Conservation (phyloP, 1,140 invertebrate genomes). For the Bombus soroeensis region DNA sequence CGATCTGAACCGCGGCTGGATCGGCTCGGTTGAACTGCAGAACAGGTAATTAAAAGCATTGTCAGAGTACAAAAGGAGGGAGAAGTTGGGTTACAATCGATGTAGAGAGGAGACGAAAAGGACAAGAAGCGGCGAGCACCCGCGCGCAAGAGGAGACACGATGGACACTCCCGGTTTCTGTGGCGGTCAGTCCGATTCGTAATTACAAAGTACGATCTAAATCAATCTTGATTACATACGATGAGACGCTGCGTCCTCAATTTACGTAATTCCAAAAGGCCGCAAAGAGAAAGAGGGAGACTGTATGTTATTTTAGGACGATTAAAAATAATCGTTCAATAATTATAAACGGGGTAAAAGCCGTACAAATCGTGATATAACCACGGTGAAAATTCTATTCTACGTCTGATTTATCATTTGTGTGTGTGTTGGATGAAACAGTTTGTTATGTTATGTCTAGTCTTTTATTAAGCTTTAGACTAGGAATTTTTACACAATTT, state of each 20-base stretch:
- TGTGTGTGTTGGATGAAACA: background rate
- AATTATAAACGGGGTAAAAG: conserved; percentile 6
- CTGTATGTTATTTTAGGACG: conserved; percentile 3
- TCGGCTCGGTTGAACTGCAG: background rate
- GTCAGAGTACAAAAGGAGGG: conserved; percentile 55
- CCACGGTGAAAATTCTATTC: background rate
- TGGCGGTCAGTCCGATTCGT: conserved; percentile 35
- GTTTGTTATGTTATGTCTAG: background rate
- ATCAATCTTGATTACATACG: conserved; percentile 53
- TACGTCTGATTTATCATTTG: background rate
- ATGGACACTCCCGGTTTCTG: conserved; percentile 14
- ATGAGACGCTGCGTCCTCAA: conserved; percentile 30
- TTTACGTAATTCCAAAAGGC: conserved; percentile 17
- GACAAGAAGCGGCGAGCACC: background rate
- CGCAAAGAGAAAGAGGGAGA: background rate
- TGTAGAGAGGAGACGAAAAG: conserved; percentile 8
- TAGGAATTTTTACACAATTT: background rate
- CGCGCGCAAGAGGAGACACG: conserved; percentile 26
- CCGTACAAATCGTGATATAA: background rate
- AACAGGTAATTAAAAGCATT: conserved; percentile 66
- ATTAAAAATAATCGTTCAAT: conserved; percentile 17
- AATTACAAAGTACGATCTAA: conserved; percentile 59
- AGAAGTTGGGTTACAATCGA: background rate
- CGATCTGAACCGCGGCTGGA: conserved; percentile 20
- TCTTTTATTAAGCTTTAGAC: background rate